Evolutionary conservation across 2,888 invertebrate genomes (phyloP), one percentile per base, ranked within the genome.

Genomic region (Xiphydria camelus): DNA sequence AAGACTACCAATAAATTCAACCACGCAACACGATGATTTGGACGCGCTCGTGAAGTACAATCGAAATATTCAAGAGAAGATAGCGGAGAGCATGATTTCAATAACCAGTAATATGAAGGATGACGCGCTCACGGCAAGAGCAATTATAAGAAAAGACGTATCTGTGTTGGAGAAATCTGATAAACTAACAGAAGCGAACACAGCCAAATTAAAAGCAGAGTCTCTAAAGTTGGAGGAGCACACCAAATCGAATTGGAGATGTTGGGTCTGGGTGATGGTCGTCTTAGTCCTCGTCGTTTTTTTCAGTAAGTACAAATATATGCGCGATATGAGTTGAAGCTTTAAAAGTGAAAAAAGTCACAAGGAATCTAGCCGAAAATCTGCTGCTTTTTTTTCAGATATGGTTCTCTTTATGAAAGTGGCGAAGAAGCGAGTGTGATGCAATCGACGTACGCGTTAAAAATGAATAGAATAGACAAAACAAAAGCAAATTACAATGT

Each of bases 401-500:
- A 95, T 94, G 93, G 89, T 94, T 40, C 78, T 94, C 26, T 92
- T 94, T 70, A 95, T 95, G 91, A 91, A 90, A 78, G 82, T 94
- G 31, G 89, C 91, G 79, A 92, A 87, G 72, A 92, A 91, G 73
- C 83, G 80, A 66, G 14, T 56, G 14, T 61, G 6, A 29, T 29
- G 29, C 12, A 12, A n/a, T n/a, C n/a, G n/a, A n/a, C n/a, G n/a
- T n/a, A n/a, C n/a, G n/a, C n/a, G n/a, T n/a, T n/a, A n/a, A n/a
- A n/a, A n/a, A n/a, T n/a, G n/a, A n/a, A n/a, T n/a, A n/a, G n/a
- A n/a, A n/a, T n/a, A n/a, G n/a, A n/a, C n/a, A n/a, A n/a, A n/a
- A n/a, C n/a, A n/a, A n/a, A n/a, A n/a, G n/a, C n/a, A n/a, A n/a
- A n/a, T n/a, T n/a, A n/a, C n/a, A n/a, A n/a, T n/a, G n/a, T n/a